These are phyloP conservation scores for Parasteatoda tepidariorum DNA, from an alignment of 1,140 invertebrate species.

Conservation along the genomic window DNA sequence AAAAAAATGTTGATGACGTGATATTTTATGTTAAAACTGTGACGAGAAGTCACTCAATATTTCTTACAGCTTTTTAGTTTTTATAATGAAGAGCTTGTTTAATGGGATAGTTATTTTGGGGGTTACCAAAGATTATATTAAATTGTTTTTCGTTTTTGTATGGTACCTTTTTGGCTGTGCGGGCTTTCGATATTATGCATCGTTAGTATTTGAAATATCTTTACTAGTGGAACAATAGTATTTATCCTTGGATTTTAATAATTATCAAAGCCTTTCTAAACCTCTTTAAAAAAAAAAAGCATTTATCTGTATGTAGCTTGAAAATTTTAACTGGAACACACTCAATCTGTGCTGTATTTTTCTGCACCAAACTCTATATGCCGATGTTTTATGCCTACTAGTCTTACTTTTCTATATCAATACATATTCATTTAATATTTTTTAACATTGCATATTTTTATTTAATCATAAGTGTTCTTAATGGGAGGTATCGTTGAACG, in stretches of 20 bases:
- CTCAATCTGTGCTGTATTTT: conserved; percentile 51
- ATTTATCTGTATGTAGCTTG: conserved; percentile 55
- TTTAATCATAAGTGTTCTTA: conserved; percentile 60
- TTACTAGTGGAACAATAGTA: conserved; percentile 44
- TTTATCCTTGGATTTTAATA: conserved; percentile 60
- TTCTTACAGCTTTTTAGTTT: conserved; percentile 59
- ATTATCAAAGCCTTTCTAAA: conserved; percentile 59
- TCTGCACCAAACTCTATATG: conserved; percentile 51
- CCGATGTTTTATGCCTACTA: conserved; percentile 54
- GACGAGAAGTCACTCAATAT: conserved; percentile 54
- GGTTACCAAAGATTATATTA: conserved; percentile 58
- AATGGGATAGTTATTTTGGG: conserved; percentile 60
- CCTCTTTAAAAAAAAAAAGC: conserved; percentile 51
- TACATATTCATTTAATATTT: conserved; percentile 55
- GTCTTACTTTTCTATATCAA: conserved; percentile 58
- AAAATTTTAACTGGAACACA: conserved; percentile 60
- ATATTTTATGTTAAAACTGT: conserved; percentile 60
- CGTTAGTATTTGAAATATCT: conserved; percentile 39
- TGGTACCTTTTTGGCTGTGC: conserved; percentile 46
- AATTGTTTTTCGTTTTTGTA: conserved; percentile 46
- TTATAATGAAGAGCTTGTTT: conserved; percentile 58
- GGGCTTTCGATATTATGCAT: conserved; percentile 59
- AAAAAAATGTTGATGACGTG: conserved; percentile 42
- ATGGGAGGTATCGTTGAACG: conserved; percentile 45
- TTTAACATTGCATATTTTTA: conserved; percentile 58